Percentiles rank a stretch among this genome's conserved stretches.
Evolutionary conservation across 2,888 invertebrate species (phyloP).

Genomic region (Lithosia quadra): DNA sequence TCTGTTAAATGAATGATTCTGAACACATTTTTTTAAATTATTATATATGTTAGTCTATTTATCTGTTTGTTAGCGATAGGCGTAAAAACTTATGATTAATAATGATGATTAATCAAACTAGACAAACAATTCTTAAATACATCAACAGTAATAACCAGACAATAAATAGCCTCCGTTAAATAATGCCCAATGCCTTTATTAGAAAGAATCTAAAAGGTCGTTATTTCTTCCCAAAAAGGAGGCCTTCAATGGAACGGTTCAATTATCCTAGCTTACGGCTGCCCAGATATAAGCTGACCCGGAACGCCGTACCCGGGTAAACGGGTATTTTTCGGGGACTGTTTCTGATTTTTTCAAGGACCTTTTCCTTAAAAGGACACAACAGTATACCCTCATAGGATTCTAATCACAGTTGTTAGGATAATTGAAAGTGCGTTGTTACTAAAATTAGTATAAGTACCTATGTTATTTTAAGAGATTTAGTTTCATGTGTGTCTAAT

Average conservation of each 20-base stretch:
- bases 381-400: not conserved
- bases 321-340: conserved; percentile 38
- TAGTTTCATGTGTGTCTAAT: too few species aligned
- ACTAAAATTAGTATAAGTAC: not conserved
- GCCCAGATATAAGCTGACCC: conserved; percentile 36
- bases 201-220: conserved; percentile 46
- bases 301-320: conserved; percentile 29
- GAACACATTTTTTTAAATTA: too few species aligned
- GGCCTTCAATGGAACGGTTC: conserved; percentile 49
- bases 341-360: conserved; percentile 25
- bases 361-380: conserved; percentile 34
- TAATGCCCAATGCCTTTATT: conserved; percentile 25
- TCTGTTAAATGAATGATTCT: too few species aligned
- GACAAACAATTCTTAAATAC: not conserved
- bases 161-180: conserved; percentile 5
- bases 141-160: not conserved
- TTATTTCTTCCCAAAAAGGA: conserved; percentile 41
- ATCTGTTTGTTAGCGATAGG: too few species aligned
- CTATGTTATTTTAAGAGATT: not conserved
- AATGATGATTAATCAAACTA: too few species aligned
- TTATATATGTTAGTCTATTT: too few species aligned
- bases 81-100: too few species aligned
- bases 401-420: not conserved
- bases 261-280: conserved; percentile 34
- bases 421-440: not conserved